Evolutionary conservation across 2,888 invertebrate species (phyloP).

Genomic region (Trachelus iudaicus): DNA sequence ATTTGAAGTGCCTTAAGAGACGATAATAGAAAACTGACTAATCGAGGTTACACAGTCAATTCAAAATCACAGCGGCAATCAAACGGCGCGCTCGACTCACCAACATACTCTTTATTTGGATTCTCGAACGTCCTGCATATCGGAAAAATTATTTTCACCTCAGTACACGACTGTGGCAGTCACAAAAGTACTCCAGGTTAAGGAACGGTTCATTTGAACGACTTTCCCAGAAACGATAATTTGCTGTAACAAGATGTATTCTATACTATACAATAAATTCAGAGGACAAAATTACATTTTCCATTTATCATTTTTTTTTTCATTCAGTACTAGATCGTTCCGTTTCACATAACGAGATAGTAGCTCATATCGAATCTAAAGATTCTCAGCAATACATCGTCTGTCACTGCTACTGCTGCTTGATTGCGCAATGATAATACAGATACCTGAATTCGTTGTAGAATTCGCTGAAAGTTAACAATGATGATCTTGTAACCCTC

Average conservation of each 20-base stretch:
- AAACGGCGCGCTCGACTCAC: background rate
- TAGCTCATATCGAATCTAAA: background rate
- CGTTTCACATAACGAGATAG: background rate
- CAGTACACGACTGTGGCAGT: background rate
- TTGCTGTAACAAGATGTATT: background rate
- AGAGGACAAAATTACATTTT: background rate
- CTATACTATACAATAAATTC: background rate
- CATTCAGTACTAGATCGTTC: background rate
- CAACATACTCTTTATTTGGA: background rate
- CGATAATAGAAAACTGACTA: conserved; percentile 39
- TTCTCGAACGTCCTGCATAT: background rate
- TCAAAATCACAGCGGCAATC: conserved; percentile 17
- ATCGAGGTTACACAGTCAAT: conserved; percentile 42
- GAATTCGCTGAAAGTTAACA: conserved; percentile 27
- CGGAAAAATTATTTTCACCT: background rate
- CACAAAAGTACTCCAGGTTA: background rate
- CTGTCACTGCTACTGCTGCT: conserved; percentile 29
- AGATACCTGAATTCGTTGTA: conserved; percentile 42
- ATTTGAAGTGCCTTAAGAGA: conserved; percentile 59
- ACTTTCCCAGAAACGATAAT: background rate
- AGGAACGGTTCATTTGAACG: background rate
- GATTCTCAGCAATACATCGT: background rate
- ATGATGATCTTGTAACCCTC: background rate
- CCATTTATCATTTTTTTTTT: background rate
- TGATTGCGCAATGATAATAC: conserved; percentile 28